phyloP scores from a whole-genome alignment of 2,113 vertebrate species.

The Rhombomys opimus region DNA sequence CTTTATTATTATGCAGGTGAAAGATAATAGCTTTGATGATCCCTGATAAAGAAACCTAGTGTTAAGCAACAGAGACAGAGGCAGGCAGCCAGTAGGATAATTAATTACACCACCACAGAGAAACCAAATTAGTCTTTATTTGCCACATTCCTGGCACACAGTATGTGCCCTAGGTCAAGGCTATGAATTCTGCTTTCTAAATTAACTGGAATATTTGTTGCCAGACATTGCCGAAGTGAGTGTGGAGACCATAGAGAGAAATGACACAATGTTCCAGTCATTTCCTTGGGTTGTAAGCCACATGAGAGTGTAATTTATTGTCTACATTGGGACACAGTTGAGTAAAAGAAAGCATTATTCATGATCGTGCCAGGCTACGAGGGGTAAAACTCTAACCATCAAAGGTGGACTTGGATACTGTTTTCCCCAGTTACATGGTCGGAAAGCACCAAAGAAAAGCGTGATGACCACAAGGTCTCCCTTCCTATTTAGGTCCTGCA shows the following conservation, averaged over 20 bases:
- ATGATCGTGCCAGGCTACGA: neutral
- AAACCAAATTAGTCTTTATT: neutral
- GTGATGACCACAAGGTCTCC: neutral
- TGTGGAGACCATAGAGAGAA: constrained; percentile 23
- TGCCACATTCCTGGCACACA: neutral
- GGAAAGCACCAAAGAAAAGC: neutral
- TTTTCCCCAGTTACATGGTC: neutral
- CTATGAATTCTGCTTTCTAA: constrained; percentile 49
- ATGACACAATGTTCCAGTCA: constrained; percentile 50
- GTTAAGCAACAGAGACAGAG: neutral
- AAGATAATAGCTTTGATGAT: constrained; percentile 46
- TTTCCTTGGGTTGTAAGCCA: constrained; percentile 52
- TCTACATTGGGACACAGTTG: constrained; percentile 28
- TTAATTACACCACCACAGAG: neutral
- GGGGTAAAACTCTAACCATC: neutral
- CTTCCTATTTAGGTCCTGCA: neutral
- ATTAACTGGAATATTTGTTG: constrained; percentile 48
- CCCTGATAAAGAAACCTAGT: constrained; percentile 48
- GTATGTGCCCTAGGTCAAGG: constrained; percentile 6
- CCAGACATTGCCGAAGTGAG: neutral
- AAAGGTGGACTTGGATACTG: neutral
- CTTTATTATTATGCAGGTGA: constrained; percentile 44
- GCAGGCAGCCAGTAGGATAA: neutral
- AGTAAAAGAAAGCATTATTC: constrained; percentile 31
- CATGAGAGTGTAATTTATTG: constrained; percentile 54